Percentiles rank a stretch among this genome's conserved stretches.
phyloP scores from a whole-genome alignment of 2,888 invertebrate species.

The Drosophila parthenogenetica region DNA sequence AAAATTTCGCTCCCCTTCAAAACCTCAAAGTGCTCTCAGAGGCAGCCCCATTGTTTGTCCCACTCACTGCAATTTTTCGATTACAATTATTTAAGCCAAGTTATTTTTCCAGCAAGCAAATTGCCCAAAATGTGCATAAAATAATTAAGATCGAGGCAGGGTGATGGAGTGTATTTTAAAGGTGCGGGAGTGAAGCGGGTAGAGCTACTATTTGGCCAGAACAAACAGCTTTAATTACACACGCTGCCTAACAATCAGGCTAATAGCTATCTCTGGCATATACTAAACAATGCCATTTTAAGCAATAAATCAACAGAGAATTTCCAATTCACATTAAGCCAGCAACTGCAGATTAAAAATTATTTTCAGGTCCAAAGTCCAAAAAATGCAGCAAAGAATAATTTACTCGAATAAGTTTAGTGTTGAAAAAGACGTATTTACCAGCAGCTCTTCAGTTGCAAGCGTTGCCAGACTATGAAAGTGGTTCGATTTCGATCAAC shows the following conservation, averaged over 20 bases:
- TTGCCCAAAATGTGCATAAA: slow-evolving; percentile 37
- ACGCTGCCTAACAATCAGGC: neutral
- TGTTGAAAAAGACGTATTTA: too few relatives aligned
- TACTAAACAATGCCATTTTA: neutral
- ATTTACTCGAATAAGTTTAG: too few relatives aligned
- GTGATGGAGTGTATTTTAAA: too few relatives aligned
- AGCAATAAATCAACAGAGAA: neutral
- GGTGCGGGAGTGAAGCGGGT: too few relatives aligned
- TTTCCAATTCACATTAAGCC: too few relatives aligned
- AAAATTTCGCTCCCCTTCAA: too few relatives aligned
- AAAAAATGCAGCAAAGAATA: too few relatives aligned
- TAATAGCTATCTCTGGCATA: neutral
- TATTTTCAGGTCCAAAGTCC: too few relatives aligned
- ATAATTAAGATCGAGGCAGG: slow-evolving; percentile 8
- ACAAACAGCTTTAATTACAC: neutral
- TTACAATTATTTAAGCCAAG: slow-evolving; percentile 58
- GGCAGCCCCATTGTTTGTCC: slow-evolving; percentile 39
- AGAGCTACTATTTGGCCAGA: neutral
- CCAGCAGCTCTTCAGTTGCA: too few relatives aligned
- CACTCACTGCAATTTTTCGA: slow-evolving; percentile 27
- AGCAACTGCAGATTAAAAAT: too few relatives aligned
- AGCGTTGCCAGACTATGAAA: neutral
- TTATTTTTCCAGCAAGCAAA: slow-evolving; percentile 38
- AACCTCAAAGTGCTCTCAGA: neutral
- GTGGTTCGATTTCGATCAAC: neutral